Percentiles rank a stretch among this genome's conserved stretches.
Evolutionary conservation across 2,888 invertebrate species (phyloP).

Genomic region (Platynereis dumerilii): DNA sequence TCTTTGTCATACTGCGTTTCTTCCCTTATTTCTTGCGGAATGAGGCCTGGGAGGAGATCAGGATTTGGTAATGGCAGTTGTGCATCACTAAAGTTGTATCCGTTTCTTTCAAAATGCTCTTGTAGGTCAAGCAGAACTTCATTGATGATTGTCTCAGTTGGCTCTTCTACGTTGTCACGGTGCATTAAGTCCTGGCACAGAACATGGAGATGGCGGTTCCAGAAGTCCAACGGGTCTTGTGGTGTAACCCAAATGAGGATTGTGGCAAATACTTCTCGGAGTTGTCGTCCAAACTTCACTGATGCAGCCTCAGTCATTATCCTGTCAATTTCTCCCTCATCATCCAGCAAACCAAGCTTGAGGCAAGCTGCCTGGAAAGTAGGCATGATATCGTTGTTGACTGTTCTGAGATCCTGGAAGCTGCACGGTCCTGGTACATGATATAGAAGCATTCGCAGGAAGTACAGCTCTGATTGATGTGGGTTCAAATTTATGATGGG

Average conservation of each 20-base stretch:
- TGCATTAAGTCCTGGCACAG: too few relatives aligned
- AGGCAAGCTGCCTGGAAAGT: not conserved
- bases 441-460: too few relatives aligned
- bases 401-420: not conserved
- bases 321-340: too few relatives aligned
- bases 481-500: too few relatives aligned
- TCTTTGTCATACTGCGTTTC: constrained; percentile 4
- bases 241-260: too few relatives aligned
- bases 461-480: too few relatives aligned
- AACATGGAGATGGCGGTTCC: too few relatives aligned
- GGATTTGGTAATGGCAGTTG: not conserved
- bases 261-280: too few relatives aligned
- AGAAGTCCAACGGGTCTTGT: too few relatives aligned
- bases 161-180: not conserved
- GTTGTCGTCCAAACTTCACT: too few relatives aligned
- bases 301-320: too few relatives aligned
- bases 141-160: constrained; percentile 6
- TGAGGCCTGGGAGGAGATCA: not conserved
- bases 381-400: not conserved
- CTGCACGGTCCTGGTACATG: not conserved
- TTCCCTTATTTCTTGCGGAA: constrained; percentile 9
- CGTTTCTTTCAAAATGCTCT: constrained; percentile 7
- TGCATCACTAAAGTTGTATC: not conserved
- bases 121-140: constrained; percentile 9
- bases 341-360: too few relatives aligned